These are phyloP conservation scores for Acrossocheilus fasciatus DNA, from an alignment of 2,797 vertebrate species.

Conservation along the genomic window DNA sequence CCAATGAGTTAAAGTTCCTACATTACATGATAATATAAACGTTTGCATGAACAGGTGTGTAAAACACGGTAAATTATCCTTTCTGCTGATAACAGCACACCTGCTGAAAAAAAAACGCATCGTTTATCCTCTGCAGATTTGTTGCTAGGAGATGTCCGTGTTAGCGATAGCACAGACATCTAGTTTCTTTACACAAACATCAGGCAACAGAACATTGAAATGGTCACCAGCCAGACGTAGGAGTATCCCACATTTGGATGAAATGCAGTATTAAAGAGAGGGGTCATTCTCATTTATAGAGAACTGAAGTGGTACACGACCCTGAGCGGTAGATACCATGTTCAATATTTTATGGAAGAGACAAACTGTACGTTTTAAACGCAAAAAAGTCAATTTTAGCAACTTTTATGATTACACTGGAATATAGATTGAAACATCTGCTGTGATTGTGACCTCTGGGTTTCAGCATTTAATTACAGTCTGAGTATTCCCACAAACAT, in stretches of 20 bases:
- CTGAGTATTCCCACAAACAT: not conserved
- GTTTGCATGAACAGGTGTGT: not conserved
- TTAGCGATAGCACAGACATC: not conserved
- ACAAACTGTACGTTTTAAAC: too few relatives aligned
- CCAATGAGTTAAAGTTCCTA: not conserved
- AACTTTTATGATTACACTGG: not conserved
- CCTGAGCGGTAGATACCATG: not conserved
- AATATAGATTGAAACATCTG: slow-evolving; percentile 4
- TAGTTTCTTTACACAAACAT: not conserved
- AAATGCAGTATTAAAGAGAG: not conserved
- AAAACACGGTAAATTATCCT: not conserved
- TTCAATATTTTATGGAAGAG: not conserved
- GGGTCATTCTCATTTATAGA: not conserved
- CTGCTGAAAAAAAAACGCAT: not conserved
- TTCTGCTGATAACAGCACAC: not conserved
- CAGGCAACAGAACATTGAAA: not conserved
- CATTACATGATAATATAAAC: not conserved
- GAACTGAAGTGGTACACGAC: not conserved
- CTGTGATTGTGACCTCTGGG: not conserved
- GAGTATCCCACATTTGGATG: not conserved
- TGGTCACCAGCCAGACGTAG: not conserved
- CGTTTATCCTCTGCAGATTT: not conserved
- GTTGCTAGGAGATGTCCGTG: not conserved
- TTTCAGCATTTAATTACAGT: not conserved
- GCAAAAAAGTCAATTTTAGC: not conserved